phyloP scores from a whole-genome alignment of 2,113 vertebrate genomes.

The Balaenoptera acutorostrata region DNA sequence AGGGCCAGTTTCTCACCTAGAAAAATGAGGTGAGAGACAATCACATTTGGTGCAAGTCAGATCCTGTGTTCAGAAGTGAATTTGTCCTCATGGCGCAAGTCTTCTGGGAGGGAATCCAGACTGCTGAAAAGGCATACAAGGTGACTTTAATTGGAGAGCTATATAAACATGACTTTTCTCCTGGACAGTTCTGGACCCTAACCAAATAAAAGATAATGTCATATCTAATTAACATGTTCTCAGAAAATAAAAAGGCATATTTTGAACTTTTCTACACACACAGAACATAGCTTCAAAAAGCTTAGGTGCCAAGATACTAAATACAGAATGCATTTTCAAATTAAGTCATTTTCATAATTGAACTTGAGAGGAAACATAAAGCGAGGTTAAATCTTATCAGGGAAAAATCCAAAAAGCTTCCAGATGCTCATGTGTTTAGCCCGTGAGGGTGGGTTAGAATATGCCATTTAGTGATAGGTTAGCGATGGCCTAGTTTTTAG shows the following conservation, averaged over 20 bases:
- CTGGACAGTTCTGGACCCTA: background rate
- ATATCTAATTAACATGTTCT: background rate
- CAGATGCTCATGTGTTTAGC: background rate
- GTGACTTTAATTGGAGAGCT: background rate
- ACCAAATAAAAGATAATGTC: background rate
- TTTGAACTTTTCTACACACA: background rate
- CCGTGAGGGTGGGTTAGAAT: background rate
- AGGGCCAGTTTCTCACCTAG: background rate
- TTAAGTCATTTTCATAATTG: background rate
- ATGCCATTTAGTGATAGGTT: background rate
- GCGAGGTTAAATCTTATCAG: background rate
- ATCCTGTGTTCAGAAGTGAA: background rate
- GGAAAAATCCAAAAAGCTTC: background rate
- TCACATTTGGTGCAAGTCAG: background rate
- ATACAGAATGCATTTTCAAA: background rate
- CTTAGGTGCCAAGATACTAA: background rate
- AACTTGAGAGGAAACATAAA: background rate
- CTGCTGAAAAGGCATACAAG: background rate
- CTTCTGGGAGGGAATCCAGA: background rate
- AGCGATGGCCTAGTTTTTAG: background rate
- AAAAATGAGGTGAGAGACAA: background rate
- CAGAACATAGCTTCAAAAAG: background rate
- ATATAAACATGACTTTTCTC: background rate
- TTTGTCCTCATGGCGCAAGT: background rate
- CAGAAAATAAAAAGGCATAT: background rate